Base-by-base conservation (phyloP, 2,797 vertebrate species). In the Cyclura pinguis region DNA sequence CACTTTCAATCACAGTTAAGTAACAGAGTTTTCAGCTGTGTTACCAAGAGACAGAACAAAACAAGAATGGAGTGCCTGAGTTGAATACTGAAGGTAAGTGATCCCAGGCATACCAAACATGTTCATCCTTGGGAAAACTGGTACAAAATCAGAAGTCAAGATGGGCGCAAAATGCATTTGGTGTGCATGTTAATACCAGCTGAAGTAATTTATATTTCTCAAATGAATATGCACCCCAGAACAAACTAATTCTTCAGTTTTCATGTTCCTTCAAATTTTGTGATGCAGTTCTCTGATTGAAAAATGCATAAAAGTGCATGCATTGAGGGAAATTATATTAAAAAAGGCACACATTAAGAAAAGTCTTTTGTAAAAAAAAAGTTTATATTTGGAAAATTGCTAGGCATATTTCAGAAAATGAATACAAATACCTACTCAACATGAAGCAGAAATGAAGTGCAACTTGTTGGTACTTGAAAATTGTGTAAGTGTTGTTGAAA, bases 1-100 rank as follows among this genome's bases (percentile, higher is more conserved):
- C 32, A 27, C 87, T 82, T 47, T 88, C 52, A 73, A 72, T 82
- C 64, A 81, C 4, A n/a, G 50, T 59, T 82, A 88, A 73, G 50
- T 73, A 82, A 57, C 50, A 73, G 14, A 20, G 16, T 47, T 82
- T 72, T 81, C 38, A 82, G 67, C 32, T 57, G 24, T 32, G 24
- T 42, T 82, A 74, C 35, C 67, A 88, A 73, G 67, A 88, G 52
- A 35, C n/a, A 57, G 64, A 88, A 52, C 20, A 80, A 59, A 35
- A 82, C 35, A 82, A 82, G 50, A 57, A 59, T 73, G 18, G 27
- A 57, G 78, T 72, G 16, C 27, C 8, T 47, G 27, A 12, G 50
- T 42, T 32, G 22, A 57, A 81, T 32, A 59, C 4, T 27, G 42
- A 52, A 52, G n/a, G 9, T 64, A 50, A 2, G 32, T 57, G 35